A percentile compares a stretch with the other conserved stretches of the same genome.
Evolutionary conservation across 2,888 invertebrate species (phyloP).

Genomic region (Petrolisthes manimaculis): DNA sequence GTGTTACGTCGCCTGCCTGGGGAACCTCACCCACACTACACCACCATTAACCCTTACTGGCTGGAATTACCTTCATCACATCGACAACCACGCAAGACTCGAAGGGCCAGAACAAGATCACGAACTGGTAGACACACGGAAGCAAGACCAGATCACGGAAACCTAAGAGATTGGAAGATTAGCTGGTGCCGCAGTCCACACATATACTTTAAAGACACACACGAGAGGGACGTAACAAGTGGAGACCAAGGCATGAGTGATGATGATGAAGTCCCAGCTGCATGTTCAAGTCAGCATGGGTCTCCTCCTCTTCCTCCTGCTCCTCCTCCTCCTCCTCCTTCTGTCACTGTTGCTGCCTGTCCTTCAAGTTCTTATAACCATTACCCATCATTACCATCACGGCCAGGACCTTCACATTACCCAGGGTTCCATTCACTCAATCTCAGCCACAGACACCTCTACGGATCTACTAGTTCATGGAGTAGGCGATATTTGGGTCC

Average conservation of each 20-base stretch:
- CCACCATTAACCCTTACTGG: background rate
- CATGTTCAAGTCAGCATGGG: background rate
- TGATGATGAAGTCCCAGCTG: background rate
- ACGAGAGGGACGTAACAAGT: background rate
- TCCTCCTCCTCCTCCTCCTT: background rate
- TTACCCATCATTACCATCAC: too few relatives aligned
- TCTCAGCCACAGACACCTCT: too few relatives aligned
- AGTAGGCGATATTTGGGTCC: too few relatives aligned
- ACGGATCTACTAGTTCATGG: too few relatives aligned
- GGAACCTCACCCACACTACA: background rate
- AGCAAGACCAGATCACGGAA: too few relatives aligned
- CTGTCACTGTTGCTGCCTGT: background rate
- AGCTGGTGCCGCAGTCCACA: background rate
- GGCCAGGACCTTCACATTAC: too few relatives aligned
- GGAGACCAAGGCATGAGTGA: background rate
- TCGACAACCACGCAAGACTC: background rate
- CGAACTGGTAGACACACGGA: too few relatives aligned
- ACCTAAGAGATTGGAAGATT: too few relatives aligned
- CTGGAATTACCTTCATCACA: background rate
- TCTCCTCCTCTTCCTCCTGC: background rate
- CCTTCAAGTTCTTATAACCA: too few relatives aligned
- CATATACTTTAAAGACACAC: background rate
- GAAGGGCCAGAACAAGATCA: background rate
- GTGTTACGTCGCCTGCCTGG: background rate
- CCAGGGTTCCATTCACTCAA: too few relatives aligned